Base-by-base conservation (phyloP, 1,140 invertebrate genomes). In the Cotesia vestalis region DNA sequence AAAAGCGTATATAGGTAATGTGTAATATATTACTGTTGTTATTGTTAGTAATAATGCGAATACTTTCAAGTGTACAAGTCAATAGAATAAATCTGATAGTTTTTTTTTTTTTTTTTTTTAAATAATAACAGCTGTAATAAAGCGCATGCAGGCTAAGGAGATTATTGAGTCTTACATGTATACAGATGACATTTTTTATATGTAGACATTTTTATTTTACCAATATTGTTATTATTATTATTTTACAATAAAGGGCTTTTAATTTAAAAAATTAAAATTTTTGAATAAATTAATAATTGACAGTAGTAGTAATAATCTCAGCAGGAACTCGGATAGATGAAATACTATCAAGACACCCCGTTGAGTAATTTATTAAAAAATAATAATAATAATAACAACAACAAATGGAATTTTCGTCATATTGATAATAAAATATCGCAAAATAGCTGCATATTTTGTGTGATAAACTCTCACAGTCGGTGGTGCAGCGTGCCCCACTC, bases 401-500 rank as follows among this genome's bases (percentile, higher is more conserved):
- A 46, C 11, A 46, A 9, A 46, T 46, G 6, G 53, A 55, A 6
- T 55, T 35, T 35, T 55, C 52, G 17, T 72, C 17, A 46, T 59
- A 66, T 72, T 66, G 55, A 67, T 40, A 38, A 61, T 67, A 40
- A 62, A 35, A 61, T 74, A 73, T 75, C 77, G 76, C 78, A 75
- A 79, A 80, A 79, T 76, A 51, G 73, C 40, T 46, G 40, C 40
- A 46, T 46, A 46, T 46, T 46, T 46, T 46, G 40, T 46, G 40
- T 6, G 6, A 46, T 20, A 34, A 20, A 75, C 74, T 84, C 80
- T 85, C 81, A 83, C 82, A 80, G 79, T 82, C 72, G 78, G 83
- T 85, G 40, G 40, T 46, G 40, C 40, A 46, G 82, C 83, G 85
- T 84, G 80, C 83, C 70, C 80, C 80, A 83, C 80, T 80, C 80